Evolutionary conservation across 2,797 vertebrate genomes (phyloP).

Genomic region (Odontamblyopus lacepedii): DNA sequence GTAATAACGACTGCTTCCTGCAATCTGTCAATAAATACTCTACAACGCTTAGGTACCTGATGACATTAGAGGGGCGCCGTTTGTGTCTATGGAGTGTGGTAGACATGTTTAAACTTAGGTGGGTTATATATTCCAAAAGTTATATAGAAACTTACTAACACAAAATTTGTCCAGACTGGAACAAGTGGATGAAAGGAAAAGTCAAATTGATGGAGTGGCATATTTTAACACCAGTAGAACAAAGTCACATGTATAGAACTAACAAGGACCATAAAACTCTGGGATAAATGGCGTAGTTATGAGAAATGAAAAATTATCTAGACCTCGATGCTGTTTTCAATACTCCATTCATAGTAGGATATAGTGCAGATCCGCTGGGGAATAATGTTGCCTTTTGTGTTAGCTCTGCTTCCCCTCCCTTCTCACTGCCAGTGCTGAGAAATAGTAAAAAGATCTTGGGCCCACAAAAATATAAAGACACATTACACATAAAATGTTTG

Average conservation of each 20-base stretch:
- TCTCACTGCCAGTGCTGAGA: conserved; percentile 75
- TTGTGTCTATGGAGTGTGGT: conserved; percentile 62
- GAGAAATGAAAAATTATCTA: conserved; percentile 90
- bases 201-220: conserved; percentile 62
- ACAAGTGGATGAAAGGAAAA: conserved; percentile 36
- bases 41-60: conserved; percentile 78
- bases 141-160: not conserved
- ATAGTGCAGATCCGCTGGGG: conserved; percentile 78
- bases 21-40: conserved; percentile 84
- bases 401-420: conserved; percentile 74
- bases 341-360: conserved; percentile 91
- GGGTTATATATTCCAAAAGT: not conserved
- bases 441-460: conserved; percentile 84
- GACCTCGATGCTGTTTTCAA: conserved; percentile 86
- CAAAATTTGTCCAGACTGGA: not conserved
- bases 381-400: conserved; percentile 98
- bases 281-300: conserved; percentile 77
- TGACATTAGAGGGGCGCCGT: conserved; percentile 77
- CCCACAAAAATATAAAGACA: conserved; percentile 70
- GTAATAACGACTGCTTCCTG: conserved; percentile 82
- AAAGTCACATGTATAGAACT: conserved; percentile 55
- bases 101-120: conserved; percentile 26
- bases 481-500: conserved; percentile 32
- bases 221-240: conserved; percentile 60
- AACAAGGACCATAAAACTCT: conserved; percentile 67